phyloP scores from a whole-genome alignment of 2,888 invertebrate genomes.

The Myopa testacea region DNA sequence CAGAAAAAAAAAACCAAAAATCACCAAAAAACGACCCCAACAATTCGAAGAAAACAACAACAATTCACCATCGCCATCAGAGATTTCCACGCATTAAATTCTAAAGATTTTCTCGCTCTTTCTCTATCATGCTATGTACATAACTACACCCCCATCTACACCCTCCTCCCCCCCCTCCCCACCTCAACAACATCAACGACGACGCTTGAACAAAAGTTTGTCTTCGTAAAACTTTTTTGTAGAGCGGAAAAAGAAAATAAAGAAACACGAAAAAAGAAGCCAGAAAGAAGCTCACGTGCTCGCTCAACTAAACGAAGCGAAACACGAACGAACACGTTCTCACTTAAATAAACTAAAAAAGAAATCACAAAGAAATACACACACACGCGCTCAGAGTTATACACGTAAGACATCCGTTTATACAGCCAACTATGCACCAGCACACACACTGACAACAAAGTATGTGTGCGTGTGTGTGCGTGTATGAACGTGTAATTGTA shows the following conservation, averaged over 20 bases:
- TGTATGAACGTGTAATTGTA: constrained; percentile 3
- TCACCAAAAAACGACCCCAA: not conserved
- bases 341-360: not conserved
- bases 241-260: not conserved
- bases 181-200: not conserved
- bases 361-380: not conserved
- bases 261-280: not conserved
- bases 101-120: not conserved
- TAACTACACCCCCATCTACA: not conserved
- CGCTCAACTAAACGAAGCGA: constrained; percentile 11
- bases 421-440: no score
- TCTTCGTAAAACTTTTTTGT: not conserved
- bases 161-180: not conserved
- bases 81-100: not conserved
- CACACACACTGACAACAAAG: no score
- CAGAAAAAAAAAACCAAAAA: not conserved
- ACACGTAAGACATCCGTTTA: no score
- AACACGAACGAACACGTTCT: not conserved
- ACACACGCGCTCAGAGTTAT: not conserved
- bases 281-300: constrained; percentile 15
- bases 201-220: not conserved
- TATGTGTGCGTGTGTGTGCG: not conserved
- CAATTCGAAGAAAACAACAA: not conserved
- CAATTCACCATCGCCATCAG: not conserved
- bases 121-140: not conserved